Evolutionary conservation across 2,888 invertebrate species (phyloP), one percentile per base, ranked within the genome.

Genomic region (Falcaria lacertinaria): DNA sequence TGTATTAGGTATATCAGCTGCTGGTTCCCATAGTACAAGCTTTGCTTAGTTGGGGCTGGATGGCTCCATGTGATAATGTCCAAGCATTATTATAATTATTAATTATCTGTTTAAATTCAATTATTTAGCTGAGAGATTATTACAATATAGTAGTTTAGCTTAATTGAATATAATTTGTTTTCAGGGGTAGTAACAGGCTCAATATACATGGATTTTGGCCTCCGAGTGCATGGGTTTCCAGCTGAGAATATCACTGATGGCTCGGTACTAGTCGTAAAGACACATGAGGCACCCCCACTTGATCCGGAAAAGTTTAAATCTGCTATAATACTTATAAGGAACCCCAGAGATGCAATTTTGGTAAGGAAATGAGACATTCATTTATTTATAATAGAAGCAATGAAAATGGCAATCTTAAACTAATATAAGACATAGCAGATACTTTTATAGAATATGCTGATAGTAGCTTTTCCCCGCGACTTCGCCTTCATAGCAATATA

Each of bases 141-240:
- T n/a, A n/a, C n/a, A n/a, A n/a, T n/a, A n/a, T n/a, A n/a, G n/a
- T n/a, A n/a, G n/a, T n/a, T n/a, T n/a, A n/a, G n/a, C n/a, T n/a
- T n/a, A n/a, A n/a, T n/a, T n/a, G n/a, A n/a, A n/a, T n/a, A n/a
- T n/a, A n/a, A n/a, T n/a, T n/a, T n/a, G n/a, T n/a, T 74, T 83
- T 1, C 62, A 94, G 94, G 95, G 34, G 86, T 94, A 39, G 84
- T 93, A 45, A 95, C 95, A 1, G 96, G 95, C 11, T 95, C 95
- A 41, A 92, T 95, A 32, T 96, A 96, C 78, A 94, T 94, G 88
- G 96, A 96, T 70, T 94, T 93, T 69, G 94, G 95, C 15, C 84
- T 96, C 15, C 75, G 93, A 51, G 92, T 93, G 64, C 94, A 95
- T 60, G 95, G 95, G 0, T 95, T 95, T 69, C 95, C 95, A 0